Base-by-base conservation (phyloP, 1,140 invertebrate genomes). In the Drosophila novamexicana region DNA sequence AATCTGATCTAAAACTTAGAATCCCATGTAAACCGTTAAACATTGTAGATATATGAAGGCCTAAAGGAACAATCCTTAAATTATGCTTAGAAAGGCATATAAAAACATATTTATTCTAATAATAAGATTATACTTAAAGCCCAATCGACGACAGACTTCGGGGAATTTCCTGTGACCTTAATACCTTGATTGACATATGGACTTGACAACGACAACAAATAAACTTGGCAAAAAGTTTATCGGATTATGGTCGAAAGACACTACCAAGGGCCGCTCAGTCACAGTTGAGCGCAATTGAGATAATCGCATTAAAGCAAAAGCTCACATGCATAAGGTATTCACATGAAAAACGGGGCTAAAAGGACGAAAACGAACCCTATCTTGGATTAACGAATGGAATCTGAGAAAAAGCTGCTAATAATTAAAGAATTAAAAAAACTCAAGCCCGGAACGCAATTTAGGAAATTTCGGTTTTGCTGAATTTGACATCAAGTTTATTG, bases 401-500 rank as follows among this genome's bases (percentile, higher is more conserved):
- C 42, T 10, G 29, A 14, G 18, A 44, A 3, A 29, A 14, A 36
- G 7, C 29, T 16, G 29, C 34, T 32, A 50, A 50, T 50, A 34
- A 50, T 32, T 14, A 42, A 14, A n/a, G 22, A 32, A n/a, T 14
- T 9, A 16, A 16, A 10, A 10, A 36, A 40, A 37, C 0, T 18
- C 40, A 16, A 40, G 7, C 2, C 4, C 7, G 3, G 22, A 29
- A 29, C 4, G 22, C 12, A n/a, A 16, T 58, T 32, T 32, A 14
- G 1, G 14, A 2, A 9, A 4, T 37, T 7, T 4, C 18, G 1
- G 6, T 8, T 34, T 34, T 3, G 37, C 6, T 64, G 53, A 79
- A 68, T 80, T 72, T 80, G 76, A 86, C 84, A 86, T 88, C 59
- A 83, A 86, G 45, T 89, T 88, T 79, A 81, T 85, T 77, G 70